A percentile compares a stretch with the other conserved stretches of the same genome.
These are phyloP conservation scores for Prionailurus viverrinus DNA, from an alignment of 2,113 vertebrate species.

Conservation along the genomic window DNA sequence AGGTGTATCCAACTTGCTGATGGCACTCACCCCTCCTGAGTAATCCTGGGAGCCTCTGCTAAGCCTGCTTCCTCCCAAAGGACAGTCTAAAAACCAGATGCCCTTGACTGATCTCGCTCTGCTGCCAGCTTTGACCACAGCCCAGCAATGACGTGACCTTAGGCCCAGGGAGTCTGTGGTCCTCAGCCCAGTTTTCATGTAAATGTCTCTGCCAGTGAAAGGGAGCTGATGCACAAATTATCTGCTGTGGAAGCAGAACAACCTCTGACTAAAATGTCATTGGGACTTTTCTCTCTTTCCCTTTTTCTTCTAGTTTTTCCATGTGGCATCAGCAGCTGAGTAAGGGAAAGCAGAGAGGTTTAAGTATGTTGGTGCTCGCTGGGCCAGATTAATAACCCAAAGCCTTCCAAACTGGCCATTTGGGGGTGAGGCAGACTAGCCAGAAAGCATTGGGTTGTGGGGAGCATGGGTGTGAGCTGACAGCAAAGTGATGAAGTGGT, in stretches of 20 bases:
- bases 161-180: neutral
- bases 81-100: neutral
- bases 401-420: slow-evolving; percentile 15
- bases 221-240: neutral
- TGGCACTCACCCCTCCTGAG: neutral
- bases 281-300: neutral
- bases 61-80: neutral
- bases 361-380: neutral
- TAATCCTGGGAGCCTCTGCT: neutral
- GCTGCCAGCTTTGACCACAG: neutral
- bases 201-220: neutral
- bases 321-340: slow-evolving; percentile 28
- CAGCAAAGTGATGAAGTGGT: neutral
- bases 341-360: slow-evolving; percentile 57
- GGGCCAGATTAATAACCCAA: slow-evolving; percentile 43
- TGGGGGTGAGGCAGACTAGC: neutral
- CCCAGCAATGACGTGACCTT: neutral
- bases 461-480: neutral
- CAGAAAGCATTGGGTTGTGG: neutral
- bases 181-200: neutral
- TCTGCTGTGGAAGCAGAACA: neutral
- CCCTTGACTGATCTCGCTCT: neutral
- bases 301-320: slow-evolving; percentile 46
- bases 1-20: neutral
- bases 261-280: neutral